Conservation (phyloP, 2,797 vertebrate species). For the Argya squamiceps region DNA sequence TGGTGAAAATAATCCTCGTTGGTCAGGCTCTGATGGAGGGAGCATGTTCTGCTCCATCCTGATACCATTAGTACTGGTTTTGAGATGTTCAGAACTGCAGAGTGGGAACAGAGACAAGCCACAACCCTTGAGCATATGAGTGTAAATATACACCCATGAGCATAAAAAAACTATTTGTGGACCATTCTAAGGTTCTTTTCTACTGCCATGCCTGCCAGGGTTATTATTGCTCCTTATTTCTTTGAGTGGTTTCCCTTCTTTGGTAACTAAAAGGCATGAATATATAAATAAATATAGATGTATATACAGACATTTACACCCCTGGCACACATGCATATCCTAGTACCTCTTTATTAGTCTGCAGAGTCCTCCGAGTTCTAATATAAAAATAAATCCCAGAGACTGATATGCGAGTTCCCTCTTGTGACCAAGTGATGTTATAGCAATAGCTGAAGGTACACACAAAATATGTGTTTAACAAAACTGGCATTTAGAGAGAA, state of each 20-base stretch:
- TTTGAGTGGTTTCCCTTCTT: not conserved
- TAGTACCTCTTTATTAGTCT: not conserved
- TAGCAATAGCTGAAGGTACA: not conserved
- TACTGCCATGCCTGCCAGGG: not conserved
- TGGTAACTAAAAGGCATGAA: not conserved
- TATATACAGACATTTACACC: not conserved
- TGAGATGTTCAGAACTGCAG: not conserved
- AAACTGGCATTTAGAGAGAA: not conserved
- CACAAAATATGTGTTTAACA: not conserved
- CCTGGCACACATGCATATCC: not conserved
- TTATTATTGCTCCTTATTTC: not conserved
- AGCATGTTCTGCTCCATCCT: not conserved
- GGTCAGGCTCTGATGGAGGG: not conserved
- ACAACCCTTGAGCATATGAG: not conserved
- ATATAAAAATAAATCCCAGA: not conserved
- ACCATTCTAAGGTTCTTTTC: not conserved
- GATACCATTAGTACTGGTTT: not conserved
- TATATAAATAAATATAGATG: not conserved
- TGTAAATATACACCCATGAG: not conserved
- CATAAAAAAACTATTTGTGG: not conserved
- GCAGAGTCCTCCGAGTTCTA: not conserved
- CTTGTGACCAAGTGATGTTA: constrained; percentile 23
- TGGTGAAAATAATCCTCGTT: not conserved
- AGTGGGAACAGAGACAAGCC: not conserved
- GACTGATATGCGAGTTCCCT: constrained; percentile 1